Conservation (phyloP, 92 coral and sea anemone species). For the Porites evermanni region DNA sequence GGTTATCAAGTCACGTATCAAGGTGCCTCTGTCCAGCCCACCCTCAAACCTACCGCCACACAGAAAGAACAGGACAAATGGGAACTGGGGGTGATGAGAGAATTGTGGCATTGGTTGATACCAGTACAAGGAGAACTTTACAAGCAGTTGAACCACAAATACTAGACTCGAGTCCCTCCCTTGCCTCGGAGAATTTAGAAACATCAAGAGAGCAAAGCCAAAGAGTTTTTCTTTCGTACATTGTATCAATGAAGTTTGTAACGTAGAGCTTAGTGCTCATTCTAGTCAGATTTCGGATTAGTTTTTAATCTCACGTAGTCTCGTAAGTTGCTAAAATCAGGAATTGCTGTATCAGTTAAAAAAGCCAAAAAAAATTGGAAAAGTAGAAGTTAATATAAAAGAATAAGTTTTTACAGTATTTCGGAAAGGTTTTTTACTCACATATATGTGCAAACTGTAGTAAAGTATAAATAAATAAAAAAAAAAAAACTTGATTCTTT, state of each 20-base stretch:
- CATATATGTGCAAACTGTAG: too few relatives aligned
- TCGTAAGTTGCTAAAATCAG: background rate
- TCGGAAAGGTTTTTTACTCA: too few relatives aligned
- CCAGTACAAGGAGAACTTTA: slow-evolving; percentile 46
- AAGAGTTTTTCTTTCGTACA: slow-evolving; percentile 39
- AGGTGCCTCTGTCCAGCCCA: slow-evolving; percentile 31
- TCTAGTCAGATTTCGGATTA: background rate
- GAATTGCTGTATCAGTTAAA: background rate
- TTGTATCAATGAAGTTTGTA: slow-evolving; percentile 69
- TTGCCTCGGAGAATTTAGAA: background rate
- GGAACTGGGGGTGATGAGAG: slow-evolving; percentile 57
- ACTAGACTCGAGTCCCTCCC: background rate
- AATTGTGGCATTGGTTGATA: slow-evolving; percentile 45
- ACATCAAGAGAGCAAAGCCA: background rate
- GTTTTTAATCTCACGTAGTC: background rate
- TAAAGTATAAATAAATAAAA: too few relatives aligned
- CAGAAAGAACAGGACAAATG: slow-evolving; percentile 66
- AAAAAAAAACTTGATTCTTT: too few relatives aligned
- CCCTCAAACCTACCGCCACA: slow-evolving; percentile 55
- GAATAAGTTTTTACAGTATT: too few relatives aligned
- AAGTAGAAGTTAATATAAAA: background rate
- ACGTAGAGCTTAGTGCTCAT: slow-evolving; percentile 64
- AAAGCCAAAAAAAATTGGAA: background rate
- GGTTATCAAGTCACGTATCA: slow-evolving; percentile 39
- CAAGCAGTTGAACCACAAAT: background rate